These are phyloP conservation scores for Perizoma affinitatum DNA, from an alignment of 2,888 invertebrate genomes.

Conservation along the genomic window DNA sequence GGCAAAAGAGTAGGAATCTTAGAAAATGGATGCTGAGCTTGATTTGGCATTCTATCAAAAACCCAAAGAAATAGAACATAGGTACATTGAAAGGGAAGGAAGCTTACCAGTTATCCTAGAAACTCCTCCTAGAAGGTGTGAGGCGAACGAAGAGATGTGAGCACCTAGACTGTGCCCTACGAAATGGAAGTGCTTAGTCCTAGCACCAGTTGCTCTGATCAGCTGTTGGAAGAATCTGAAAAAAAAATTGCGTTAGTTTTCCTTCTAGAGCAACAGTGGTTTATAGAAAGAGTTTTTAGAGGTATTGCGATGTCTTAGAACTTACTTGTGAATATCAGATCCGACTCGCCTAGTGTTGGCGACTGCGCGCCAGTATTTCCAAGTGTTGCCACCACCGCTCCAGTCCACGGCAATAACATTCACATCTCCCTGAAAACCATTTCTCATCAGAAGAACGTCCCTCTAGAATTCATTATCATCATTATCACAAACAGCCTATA, in stretches of 20 bases:
- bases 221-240: conserved; percentile 77
- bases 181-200: conserved; percentile 76
- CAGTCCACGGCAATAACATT: conserved; percentile 87
- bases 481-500: too few relatives aligned
- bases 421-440: conserved; percentile 78
- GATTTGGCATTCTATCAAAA: not conserved
- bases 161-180: conserved; percentile 87
- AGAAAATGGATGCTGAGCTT: not conserved
- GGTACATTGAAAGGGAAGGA: not conserved
- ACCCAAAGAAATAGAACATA: not conserved
- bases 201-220: conserved; percentile 63
- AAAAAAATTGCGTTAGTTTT: not conserved
- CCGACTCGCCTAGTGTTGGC: conserved; percentile 85
- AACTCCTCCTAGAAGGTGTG: conserved; percentile 74
- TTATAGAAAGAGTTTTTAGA: too few relatives aligned
- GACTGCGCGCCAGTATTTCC: conserved; percentile 86
- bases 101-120: conserved; percentile 78
- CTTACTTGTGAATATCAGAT: conserved; percentile 77
- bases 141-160: conserved; percentile 84
- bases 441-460: not conserved
- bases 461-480: not conserved
- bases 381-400: conserved; percentile 85
- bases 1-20: not conserved
- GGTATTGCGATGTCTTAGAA: too few relatives aligned
- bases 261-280: too few relatives aligned